Base-by-base conservation (phyloP, 2,888 invertebrate species). In the Subacronicta megacephala region DNA sequence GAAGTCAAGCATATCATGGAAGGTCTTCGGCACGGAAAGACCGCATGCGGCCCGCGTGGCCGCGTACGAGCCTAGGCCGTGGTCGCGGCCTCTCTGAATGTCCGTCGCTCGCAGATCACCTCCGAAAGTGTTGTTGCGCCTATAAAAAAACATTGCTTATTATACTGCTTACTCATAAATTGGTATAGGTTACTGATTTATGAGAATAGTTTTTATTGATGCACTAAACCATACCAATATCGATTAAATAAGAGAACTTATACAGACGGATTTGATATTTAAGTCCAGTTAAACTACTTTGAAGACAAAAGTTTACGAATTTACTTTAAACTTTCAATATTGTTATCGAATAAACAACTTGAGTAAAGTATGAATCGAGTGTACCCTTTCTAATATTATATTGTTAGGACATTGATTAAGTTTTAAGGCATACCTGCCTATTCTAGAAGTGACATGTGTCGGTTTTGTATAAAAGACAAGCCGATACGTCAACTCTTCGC, bases 51-150 rank as follows among this genome's bases (percentile, higher is more conserved):
- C 95, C 52, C 99, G 95, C 78, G 96, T 96, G 55, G 96, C 95
- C 58, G 96, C 96, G 87, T 98, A 98, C 0, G 96, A 95, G 4
- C 96, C 97, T 29, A 98, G 90, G 10, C 97, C 98, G 80, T 98
- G 98, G 86, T 98, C 98, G 44, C 98, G 95, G 68, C 97, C 97
- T 64, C 98, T 95, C 84, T 98, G 98, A 63, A 98, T 96, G 80
- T 98, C 98, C 29, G 96, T 95, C 0, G 98, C 96, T 38, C 97
- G 95, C 59, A 98, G 91, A 87, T 98, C 98, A 9, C 95, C 92
- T 0, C 98, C 98, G 69, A 98, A 96, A 1, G 96, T 95, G 81
- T 95, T 95, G 62, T 95, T 96, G 17, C 96, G 95, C 80, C 97
- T 96, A 31, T n/a, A 1, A 26, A 31, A 31, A 3, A 31, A 31